Evolutionary conservation across 2,888 invertebrate genomes (phyloP), one percentile per base, ranked within the genome.

Genomic region (Phasia obesa): DNA sequence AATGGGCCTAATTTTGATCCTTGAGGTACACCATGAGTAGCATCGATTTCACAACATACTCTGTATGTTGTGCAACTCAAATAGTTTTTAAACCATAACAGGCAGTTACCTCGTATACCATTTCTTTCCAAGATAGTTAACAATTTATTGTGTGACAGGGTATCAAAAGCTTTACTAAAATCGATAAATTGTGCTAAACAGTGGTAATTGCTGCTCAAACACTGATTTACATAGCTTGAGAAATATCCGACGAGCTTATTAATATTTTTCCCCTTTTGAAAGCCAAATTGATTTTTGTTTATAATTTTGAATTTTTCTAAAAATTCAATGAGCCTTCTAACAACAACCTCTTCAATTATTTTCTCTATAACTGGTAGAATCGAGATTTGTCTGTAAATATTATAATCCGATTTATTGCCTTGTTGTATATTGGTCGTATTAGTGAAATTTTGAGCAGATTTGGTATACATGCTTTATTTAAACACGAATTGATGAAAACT

Each of bases 1-100:
- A 77, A 27, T 31, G 77, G 70, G 11, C 77, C 77, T 1, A 78
- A 44, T 38, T 78, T 70, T 4, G 77, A 70, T 19, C 64, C 70
- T 13, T 78, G 70, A 38, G 70, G 77, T 5, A 77, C 76, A 1
- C 73, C 79, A 21, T 67, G 23, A 11, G 25, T 53, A 4, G n/a
- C 7, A 13, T 38, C 23, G 2, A 60, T 17, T 23, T 67, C 44
- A 2, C 53, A 2, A 49, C 62, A 7, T 2, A 74, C 55, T 17
- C 64, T 11, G 21, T 53, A 74, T 13, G 38, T 25, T 23, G 55
- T 27, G 13, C 17, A 23, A 13, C n/a, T n/a, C 2, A 64, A 47
- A 17, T 76, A 76, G 15, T 47, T 67, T 59, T 27, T 49, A 38
- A 67, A 49, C 67, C 75, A 76, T 2, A 42, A 15, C 13, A 64